Evolutionary conservation across 2,113 vertebrate species (phyloP).

Genomic region (Microtus richardsoni): DNA sequence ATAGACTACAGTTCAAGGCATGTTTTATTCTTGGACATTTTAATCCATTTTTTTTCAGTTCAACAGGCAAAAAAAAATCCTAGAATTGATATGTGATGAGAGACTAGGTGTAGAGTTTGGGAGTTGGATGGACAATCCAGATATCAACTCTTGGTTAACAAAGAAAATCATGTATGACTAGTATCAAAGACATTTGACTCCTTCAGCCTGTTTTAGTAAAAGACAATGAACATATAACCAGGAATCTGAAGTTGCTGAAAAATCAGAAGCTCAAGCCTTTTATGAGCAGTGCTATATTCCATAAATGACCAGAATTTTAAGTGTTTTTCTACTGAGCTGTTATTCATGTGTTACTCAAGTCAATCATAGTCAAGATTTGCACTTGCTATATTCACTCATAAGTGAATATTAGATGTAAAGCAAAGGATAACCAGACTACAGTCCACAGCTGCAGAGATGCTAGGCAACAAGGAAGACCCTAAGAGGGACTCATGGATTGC

Average conservation of each 20-base stretch:
- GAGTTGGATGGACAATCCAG: not conserved
- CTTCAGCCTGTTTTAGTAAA: not conserved
- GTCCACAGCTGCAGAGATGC: too few species aligned
- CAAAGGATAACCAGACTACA: too few species aligned
- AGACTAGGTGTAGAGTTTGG: not conserved
- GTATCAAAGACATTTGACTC: not conserved
- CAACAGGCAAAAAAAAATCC: not conserved
- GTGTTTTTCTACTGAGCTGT: not conserved
- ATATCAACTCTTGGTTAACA: not conserved
- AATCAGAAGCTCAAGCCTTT: not conserved
- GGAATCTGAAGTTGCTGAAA: not conserved
- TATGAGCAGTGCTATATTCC: not conserved
- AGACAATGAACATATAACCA: not conserved
- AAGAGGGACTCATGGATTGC: too few species aligned
- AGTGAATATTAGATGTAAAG: too few species aligned
- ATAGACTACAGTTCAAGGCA: not conserved
- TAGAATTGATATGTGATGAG: not conserved
- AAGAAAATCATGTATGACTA: not conserved
- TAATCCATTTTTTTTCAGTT: not conserved
- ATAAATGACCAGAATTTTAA: slow-evolving; percentile 10
- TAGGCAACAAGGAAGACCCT: too few species aligned
- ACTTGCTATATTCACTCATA: not conserved
- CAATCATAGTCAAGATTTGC: not conserved
- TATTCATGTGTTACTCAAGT: not conserved
- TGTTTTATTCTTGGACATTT: not conserved